phyloP scores from a whole-genome alignment of 2,113 vertebrate species.

The Passer montanus region DNA sequence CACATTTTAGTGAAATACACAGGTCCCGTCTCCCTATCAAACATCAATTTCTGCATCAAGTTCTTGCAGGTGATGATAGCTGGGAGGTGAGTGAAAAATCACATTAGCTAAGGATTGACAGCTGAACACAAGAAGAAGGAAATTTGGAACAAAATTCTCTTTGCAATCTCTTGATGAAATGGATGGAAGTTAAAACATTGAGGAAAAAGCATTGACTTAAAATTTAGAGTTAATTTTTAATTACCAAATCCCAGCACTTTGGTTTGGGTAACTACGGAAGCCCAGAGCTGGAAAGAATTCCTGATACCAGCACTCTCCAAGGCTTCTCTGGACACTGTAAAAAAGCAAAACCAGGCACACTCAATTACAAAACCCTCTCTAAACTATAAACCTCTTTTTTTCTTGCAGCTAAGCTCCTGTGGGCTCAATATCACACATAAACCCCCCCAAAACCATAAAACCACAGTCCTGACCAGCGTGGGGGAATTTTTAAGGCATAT shows the following conservation, averaged over 20 bases:
- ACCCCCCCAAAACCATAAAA: background rate
- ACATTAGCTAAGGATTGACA: background rate
- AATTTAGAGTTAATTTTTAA: background rate
- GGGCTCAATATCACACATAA: background rate
- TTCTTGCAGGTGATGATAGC: background rate
- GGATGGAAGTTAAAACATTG: background rate
- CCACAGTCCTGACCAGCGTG: accelerated
- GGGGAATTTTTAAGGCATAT: accelerated
- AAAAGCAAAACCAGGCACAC: background rate
- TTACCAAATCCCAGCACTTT: background rate
- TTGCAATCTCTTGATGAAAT: background rate
- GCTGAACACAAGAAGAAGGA: background rate
- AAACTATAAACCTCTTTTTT: background rate
- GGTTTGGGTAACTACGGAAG: background rate
- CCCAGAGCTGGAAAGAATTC: background rate
- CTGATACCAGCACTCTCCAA: background rate
- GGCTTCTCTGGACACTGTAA: background rate
- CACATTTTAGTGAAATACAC: background rate
- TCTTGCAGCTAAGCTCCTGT: background rate
- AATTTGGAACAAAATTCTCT: background rate
- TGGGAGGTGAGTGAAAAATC: background rate
- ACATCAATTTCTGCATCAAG: background rate
- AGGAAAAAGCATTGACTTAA: background rate
- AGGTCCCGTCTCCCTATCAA: background rate
- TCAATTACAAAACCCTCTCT: background rate